Base-by-base conservation (phyloP, 1,140 invertebrate species). In the Drosophila littoralis region DNA sequence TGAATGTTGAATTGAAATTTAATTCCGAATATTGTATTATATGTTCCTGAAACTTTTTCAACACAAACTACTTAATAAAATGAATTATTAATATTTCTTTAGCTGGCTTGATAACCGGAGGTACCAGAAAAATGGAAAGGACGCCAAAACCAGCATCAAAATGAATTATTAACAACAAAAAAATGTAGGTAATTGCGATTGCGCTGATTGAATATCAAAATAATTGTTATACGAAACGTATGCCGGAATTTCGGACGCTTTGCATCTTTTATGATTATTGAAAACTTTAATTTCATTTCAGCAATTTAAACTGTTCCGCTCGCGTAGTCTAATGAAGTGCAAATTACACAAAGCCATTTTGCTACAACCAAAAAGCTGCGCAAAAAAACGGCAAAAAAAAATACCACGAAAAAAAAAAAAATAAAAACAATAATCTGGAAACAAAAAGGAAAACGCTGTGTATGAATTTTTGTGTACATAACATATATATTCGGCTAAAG, bases 341-440 rank as follows among this genome's bases (percentile, higher is more conserved):
- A 86, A 86, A 86, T 88, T 86, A 88, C 84, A 86, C 83, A 86
- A 86, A 88, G 82, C 79, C 71, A 77, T 28, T 81, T 75, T 77
- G 81, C 63, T 71, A 76, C 61, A 76, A 76, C 38, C 61, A 65
- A 65, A 84, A 66, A 42, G 54, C 55, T 63, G 74, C 40, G 79
- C 67, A 71, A 70, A 77, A 85, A 85, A 55, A 43, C 7, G 83
- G 65, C 67, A 58, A 64, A 67, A 71, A 81, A 85, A 84, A 51
- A 63, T 13, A 9, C 22, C 17, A 45, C 12, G 2, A 33, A 17
- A 6, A 42, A 40, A 38, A 6, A 22, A 54, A 45, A 48, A 22
- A 48, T 12, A 13, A 13, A 35, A 51, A 58, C 61, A 59, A 58
- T 36, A 69, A 58, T 28, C 28, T 33, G 10, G 7, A 17, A 51